Conservation (phyloP, 2,113 vertebrate genomes). For the Macquaria ambigua region DNA sequence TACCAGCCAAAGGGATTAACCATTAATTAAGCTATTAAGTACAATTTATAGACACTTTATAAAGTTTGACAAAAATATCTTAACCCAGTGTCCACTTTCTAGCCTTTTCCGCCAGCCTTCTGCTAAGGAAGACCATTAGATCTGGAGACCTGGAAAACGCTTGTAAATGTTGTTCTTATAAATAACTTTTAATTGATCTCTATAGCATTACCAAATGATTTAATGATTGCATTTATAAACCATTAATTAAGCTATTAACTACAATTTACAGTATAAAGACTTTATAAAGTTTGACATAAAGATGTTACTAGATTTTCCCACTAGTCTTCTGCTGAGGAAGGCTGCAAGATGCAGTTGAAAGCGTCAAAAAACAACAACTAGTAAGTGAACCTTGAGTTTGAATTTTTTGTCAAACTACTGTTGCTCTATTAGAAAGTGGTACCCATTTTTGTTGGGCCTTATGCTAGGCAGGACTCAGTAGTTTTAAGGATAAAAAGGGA, state of each 20-base stretch:
- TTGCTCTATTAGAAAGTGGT: slow-evolving; percentile 36
- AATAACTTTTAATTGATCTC: neutral
- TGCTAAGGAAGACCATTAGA: neutral
- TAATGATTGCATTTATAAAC: neutral
- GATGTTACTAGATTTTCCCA: neutral
- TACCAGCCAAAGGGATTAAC: slow-evolving; percentile 6
- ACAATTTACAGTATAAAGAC: neutral
- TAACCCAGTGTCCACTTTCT: neutral
- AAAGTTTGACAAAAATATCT: neutral
- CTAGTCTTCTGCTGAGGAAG: neutral
- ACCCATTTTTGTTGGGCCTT: slow-evolving; percentile 9
- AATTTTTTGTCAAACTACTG: neutral
- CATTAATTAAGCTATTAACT: neutral
- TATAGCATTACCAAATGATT: neutral
- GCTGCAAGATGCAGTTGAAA: slow-evolving; percentile 10
- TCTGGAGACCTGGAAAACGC: neutral
- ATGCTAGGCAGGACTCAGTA: slow-evolving; percentile 14
- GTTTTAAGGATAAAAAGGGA: slow-evolving; percentile 44
- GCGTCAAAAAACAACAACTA: neutral
- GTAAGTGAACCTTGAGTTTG: slow-evolving; percentile 9
- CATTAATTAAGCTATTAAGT: neutral
- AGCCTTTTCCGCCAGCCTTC: neutral
- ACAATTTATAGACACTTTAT: neutral
- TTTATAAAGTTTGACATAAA: neutral
- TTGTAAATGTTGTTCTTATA: neutral